phyloP scores from a whole-genome alignment of 2,113 vertebrate genomes.

The Nothobranchius kuhntae region DNA sequence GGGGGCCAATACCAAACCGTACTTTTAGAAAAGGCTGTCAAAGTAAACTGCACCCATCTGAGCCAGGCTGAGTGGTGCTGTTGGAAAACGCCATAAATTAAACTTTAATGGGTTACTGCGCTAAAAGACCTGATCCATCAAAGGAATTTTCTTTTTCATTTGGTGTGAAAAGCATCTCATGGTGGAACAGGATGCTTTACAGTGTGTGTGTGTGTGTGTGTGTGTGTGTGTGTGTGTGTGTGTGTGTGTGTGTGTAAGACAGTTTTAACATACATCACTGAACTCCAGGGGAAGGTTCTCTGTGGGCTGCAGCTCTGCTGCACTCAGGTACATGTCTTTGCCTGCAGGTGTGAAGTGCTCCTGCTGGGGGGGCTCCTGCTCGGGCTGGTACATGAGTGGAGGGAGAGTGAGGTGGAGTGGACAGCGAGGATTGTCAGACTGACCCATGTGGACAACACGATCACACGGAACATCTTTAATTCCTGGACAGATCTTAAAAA shows the following conservation, averaged over 20 bases:
- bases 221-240: too few relatives aligned
- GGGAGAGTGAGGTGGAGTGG: slow-evolving; percentile 90
- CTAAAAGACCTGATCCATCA: neutral
- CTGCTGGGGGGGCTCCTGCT: slow-evolving; percentile 85
- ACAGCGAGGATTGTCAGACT: slow-evolving; percentile 91
- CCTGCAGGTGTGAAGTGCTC: slow-evolving; percentile 82
- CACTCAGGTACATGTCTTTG: slow-evolving; percentile 91
- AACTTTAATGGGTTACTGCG: too few relatives aligned
- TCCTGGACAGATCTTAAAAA: slow-evolving; percentile 92
- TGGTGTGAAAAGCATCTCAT: too few relatives aligned
- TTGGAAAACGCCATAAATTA: too few relatives aligned
- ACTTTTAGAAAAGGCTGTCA: too few relatives aligned
- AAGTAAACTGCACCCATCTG: too few relatives aligned
- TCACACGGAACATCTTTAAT: slow-evolving; percentile 90
- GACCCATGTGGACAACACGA: slow-evolving; percentile 88
- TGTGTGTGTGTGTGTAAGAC: neutral
- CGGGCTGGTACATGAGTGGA: slow-evolving; percentile 89
- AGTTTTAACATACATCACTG: slow-evolving; percentile 88
- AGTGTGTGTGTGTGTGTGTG: too few relatives aligned
- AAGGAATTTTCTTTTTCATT: too few relatives aligned
- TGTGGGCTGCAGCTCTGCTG: slow-evolving; percentile 94
- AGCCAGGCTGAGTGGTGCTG: too few relatives aligned
- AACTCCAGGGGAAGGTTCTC: slow-evolving; percentile 95
- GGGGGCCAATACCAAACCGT: too few relatives aligned
- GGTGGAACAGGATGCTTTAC: too few relatives aligned